Percentiles rank a stretch among this genome's conserved stretches.
Conservation (phyloP, 2,797 vertebrate genomes). For the Phylloscopus collybita region DNA sequence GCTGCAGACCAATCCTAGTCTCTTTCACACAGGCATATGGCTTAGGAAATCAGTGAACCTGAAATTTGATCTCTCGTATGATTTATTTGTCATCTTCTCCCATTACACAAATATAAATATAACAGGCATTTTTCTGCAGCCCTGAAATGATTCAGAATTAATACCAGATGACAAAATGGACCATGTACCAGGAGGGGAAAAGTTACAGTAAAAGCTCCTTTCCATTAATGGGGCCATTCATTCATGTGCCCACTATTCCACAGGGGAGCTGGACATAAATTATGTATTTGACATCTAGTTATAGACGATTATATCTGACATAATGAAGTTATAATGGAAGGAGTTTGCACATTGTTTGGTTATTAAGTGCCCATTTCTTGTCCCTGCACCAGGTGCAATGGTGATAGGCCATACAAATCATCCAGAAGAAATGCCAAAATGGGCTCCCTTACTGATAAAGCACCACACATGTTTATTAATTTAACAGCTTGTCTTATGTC, state of each 20-base stretch:
- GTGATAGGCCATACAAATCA: conserved; percentile 81
- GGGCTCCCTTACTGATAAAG: conserved; percentile 77
- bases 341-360: conserved; percentile 86
- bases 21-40: not conserved
- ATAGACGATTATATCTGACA: conserved; percentile 88
- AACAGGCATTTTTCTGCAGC: conserved; percentile 14
- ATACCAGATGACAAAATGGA: conserved; percentile 61
- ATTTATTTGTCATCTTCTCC: conserved; percentile 40
- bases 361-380: conserved; percentile 88
- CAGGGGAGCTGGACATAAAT: conserved; percentile 80
- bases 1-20: not conserved
- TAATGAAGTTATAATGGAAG: conserved; percentile 90
- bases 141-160: conserved; percentile 44
- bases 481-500: conserved; percentile 79
- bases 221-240: conserved; percentile 77
- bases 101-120: conserved; percentile 58
- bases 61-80: not conserved
- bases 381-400: conserved; percentile 79
- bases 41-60: not conserved
- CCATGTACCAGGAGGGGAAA: conserved; percentile 40
- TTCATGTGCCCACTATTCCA: conserved; percentile 79
- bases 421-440: conserved; percentile 77
- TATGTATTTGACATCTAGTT: conserved; percentile 85
- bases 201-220: conserved; percentile 75
- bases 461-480: conserved; percentile 78